Conservation (phyloP, 1,140 invertebrate genomes). For the Cepaea nemoralis region DNA sequence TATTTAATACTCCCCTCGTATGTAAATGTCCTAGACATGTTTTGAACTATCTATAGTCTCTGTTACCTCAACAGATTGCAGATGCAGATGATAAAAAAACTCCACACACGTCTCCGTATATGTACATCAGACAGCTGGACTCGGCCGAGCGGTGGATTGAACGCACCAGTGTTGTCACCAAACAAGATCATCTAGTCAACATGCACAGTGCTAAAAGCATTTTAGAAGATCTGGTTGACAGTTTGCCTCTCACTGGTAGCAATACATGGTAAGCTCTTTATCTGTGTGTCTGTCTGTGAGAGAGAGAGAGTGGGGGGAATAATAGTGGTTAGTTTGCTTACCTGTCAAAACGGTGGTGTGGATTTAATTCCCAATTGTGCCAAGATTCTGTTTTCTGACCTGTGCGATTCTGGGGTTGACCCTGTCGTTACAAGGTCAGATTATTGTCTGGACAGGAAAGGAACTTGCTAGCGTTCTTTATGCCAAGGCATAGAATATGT, state of each 20-base stretch:
- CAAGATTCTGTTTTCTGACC: too few species aligned
- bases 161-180: constrained; percentile 32
- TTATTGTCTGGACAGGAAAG: too few species aligned
- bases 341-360: too few species aligned
- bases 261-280: background rate
- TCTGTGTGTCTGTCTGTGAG: too few species aligned
- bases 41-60: background rate
- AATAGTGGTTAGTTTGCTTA: too few species aligned
- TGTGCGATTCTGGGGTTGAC: too few species aligned
- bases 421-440: too few species aligned
- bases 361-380: too few species aligned
- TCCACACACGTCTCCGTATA: constrained; percentile 28
- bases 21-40: background rate
- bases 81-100: constrained; percentile 5
- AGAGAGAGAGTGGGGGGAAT: too few species aligned
- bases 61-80: background rate
- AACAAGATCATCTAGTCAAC: constrained; percentile 25
- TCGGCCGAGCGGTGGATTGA: constrained; percentile 39
- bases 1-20: background rate
- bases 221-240: background rate
- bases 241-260: background rate
- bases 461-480: too few species aligned
- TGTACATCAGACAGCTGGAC: constrained; percentile 25
- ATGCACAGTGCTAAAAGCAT: constrained; percentile 22
- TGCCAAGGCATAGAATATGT: too few species aligned